Evolutionary conservation across 2,797 vertebrate genomes (phyloP).

Genomic region (Sphenodon punctatus): DNA sequence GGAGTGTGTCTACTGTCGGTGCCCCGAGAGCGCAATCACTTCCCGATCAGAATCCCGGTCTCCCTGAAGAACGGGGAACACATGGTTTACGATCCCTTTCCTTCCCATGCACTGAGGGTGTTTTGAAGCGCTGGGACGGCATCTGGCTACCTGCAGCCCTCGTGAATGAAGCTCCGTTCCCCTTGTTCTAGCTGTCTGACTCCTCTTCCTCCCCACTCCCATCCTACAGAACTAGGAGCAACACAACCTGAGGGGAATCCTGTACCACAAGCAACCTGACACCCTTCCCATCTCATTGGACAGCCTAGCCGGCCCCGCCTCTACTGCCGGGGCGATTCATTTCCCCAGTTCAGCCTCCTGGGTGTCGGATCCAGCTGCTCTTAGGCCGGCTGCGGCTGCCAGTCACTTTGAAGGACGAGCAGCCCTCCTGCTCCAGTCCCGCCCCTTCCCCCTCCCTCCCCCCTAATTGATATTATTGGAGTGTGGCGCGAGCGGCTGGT

Average conservation of each 20-base stretch:
- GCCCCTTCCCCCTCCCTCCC: slow-evolving; percentile 60
- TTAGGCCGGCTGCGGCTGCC: slow-evolving; percentile 52
- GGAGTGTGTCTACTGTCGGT: not conserved
- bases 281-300: slow-evolving; percentile 66
- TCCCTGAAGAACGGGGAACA: not conserved
- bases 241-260: slow-evolving; percentile 14
- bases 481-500: slow-evolving; percentile 76
- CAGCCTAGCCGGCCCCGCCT: slow-evolving; percentile 25
- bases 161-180: too few species aligned
- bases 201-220: too few species aligned
- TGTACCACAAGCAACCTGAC: slow-evolving; percentile 51
- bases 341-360: not conserved
- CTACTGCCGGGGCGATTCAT: not conserved
- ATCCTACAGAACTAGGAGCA: not conserved
- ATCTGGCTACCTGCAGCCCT: too few species aligned
- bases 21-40: slow-evolving; percentile 22
- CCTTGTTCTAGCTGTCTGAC: too few species aligned
- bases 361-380: not conserved
- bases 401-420: slow-evolving; percentile 71
- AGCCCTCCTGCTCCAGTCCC: slow-evolving; percentile 1
- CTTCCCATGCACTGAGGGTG: too few species aligned
- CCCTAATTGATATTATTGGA: slow-evolving; percentile 88
- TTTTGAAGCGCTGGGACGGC: too few species aligned
- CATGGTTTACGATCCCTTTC: too few species aligned
- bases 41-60: slow-evolving; percentile 13